Evolutionary conservation across 2,113 vertebrate species (phyloP).

Genomic region (Recurvirostra avosetta): DNA sequence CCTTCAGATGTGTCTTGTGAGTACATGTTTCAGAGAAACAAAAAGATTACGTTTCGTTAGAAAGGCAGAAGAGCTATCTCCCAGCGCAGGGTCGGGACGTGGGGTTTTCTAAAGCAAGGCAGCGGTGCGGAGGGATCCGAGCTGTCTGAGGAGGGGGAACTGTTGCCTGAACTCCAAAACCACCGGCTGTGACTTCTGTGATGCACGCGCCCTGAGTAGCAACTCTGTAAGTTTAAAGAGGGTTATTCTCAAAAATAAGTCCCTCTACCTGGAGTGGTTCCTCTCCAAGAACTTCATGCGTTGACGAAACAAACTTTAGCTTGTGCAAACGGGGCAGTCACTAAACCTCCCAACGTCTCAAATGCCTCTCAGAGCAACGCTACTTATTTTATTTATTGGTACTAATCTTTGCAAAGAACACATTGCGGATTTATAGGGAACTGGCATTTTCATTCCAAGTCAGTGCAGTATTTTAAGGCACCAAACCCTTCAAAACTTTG

Average conservation of each 20-base stretch:
- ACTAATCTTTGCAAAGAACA: background rate
- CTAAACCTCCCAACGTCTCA: background rate
- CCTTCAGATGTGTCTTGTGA: slow-evolving; percentile 63
- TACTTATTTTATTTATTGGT: background rate
- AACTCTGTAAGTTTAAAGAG: background rate
- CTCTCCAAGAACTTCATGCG: background rate
- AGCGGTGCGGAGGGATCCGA: background rate
- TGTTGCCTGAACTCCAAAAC: background rate
- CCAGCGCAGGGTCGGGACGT: background rate
- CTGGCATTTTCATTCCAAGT: background rate
- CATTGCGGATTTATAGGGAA: background rate
- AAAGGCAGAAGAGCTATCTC: background rate
- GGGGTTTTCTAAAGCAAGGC: background rate
- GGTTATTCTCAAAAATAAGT: background rate
- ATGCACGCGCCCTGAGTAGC: rapidly evolving
- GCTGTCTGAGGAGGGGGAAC: background rate
- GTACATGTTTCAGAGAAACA: slow-evolving; percentile 57
- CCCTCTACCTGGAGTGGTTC: background rate
- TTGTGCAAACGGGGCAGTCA: background rate
- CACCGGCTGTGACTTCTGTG: background rate
- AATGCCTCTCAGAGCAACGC: background rate
- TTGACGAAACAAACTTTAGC: background rate
- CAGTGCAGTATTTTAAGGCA: background rate
- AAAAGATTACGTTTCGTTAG: background rate
- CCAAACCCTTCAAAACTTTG: background rate